phyloP scores from a whole-genome alignment of 2,888 invertebrate genomes.

The Norana najaformis region DNA sequence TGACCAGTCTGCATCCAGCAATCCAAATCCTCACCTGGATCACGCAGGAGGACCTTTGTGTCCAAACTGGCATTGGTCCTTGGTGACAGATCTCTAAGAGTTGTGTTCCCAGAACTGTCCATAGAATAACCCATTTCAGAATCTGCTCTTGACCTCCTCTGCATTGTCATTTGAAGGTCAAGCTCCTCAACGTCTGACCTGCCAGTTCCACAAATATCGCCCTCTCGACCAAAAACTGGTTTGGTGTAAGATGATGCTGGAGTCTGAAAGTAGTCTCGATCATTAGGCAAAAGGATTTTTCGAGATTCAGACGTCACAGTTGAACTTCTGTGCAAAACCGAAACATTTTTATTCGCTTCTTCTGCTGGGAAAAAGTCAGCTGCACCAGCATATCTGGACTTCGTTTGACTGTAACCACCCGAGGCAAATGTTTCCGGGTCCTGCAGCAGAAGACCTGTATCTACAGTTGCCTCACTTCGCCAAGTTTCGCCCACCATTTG shows the following conservation, averaged over 20 bases:
- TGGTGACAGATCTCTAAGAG: not conserved
- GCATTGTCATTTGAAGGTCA: not conserved
- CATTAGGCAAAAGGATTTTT: not conserved
- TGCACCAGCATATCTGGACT: not conserved
- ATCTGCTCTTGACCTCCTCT: not conserved
- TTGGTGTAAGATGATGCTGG: not conserved
- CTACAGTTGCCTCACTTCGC: constrained; percentile 3
- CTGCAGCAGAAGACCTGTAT: not conserved
- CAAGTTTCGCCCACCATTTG: not conserved
- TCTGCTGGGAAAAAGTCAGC: not conserved
- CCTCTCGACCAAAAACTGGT: not conserved
- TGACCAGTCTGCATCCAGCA: not conserved
- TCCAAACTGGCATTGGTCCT: not conserved
- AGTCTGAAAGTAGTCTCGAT: not conserved
- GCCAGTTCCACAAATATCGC: not conserved
- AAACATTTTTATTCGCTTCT: not conserved
- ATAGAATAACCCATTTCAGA: not conserved
- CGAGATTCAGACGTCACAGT: not conserved
- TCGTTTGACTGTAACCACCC: not conserved
- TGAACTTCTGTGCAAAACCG: not conserved
- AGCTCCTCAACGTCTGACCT: not conserved
- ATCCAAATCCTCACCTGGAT: not conserved
- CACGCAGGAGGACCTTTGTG: constrained; percentile 1
- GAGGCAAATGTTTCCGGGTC: not conserved
- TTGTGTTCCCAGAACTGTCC: not conserved